A percentile compares a stretch with the other conserved stretches of the same genome.
These are phyloP conservation scores for Plectropomus leopardus DNA, from an alignment of 2,113 vertebrate species.

Conservation along the genomic window DNA sequence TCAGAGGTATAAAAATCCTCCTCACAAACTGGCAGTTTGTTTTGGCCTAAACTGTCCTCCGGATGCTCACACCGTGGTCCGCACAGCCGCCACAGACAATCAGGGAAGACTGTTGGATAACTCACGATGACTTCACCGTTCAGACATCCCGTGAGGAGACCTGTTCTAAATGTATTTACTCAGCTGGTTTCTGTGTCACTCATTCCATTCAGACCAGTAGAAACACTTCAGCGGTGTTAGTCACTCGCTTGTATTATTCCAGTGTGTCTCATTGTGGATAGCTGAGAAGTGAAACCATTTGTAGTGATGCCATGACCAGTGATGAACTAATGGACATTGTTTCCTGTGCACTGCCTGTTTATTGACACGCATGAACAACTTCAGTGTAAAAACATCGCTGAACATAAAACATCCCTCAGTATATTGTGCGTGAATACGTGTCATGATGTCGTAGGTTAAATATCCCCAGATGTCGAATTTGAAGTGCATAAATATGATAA, in stretches of 20 bases:
- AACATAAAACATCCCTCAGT: constrained; percentile 25
- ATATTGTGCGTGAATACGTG: constrained; percentile 23
- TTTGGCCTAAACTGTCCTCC: constrained; percentile 86
- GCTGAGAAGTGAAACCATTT: constrained; percentile 22
- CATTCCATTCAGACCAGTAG: constrained; percentile 38
- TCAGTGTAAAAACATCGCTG: constrained; percentile 20
- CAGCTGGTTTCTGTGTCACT: constrained; percentile 56
- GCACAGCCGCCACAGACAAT: constrained; percentile 34
- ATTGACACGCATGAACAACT: constrained; percentile 51
- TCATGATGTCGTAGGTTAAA: constrained; percentile 30
- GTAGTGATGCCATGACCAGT: constrained; percentile 57
- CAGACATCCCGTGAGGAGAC: constrained; percentile 38
- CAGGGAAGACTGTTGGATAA: constrained; percentile 45
- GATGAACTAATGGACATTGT: constrained; percentile 46
- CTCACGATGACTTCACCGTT: constrained; percentile 39
- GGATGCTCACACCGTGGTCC: constrained; percentile 15
- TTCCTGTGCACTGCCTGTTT: constrained; percentile 49
- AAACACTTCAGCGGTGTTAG: constrained; percentile 9
- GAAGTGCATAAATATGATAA: constrained; percentile 39
- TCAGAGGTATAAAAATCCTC: constrained; percentile 95
- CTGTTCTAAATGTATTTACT: constrained; percentile 48
- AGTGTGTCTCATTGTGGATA: constrained; percentile 47
- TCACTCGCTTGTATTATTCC: constrained; percentile 48
- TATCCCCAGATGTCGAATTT: constrained; percentile 34
- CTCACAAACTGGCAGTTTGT: constrained; percentile 99